Percentiles rank a stretch among this genome's conserved stretches.
phyloP scores from a whole-genome alignment of 2,113 vertebrate species.

The Rattus norvegicus region DNA sequence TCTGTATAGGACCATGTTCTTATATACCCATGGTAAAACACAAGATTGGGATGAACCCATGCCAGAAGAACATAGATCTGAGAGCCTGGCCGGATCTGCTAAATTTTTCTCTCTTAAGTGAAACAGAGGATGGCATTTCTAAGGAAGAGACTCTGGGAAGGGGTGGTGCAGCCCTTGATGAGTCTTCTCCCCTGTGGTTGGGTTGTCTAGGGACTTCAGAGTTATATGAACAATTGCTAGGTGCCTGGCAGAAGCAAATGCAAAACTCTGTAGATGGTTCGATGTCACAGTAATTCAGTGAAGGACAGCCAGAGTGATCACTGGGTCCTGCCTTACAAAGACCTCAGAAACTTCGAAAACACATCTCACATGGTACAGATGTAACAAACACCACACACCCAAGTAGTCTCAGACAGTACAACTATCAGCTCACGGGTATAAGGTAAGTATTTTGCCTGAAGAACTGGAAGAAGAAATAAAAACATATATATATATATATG shows the following conservation, averaged over 20 bases:
- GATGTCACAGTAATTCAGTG: not conserved
- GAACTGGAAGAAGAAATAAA: conserved; percentile 36
- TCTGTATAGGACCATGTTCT: not conserved
- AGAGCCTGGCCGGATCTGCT: not conserved
- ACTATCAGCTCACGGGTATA: not conserved
- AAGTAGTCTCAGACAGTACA: conserved; percentile 51
- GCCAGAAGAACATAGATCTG: not conserved
- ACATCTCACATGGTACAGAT: not conserved
- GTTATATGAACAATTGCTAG: not conserved
- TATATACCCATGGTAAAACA: not conserved
- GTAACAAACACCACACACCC: not conserved
- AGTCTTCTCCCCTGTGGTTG: not conserved
- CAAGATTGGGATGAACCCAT: not conserved
- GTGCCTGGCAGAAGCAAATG: conserved; percentile 15
- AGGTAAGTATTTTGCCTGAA: conserved; percentile 32
- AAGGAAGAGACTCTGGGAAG: not conserved
- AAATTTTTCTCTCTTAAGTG: not conserved
- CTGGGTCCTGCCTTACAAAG: conserved; percentile 20
- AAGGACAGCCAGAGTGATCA: not conserved
- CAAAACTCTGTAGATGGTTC: not conserved
- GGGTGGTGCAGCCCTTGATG: not conserved
- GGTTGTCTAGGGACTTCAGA: not conserved
- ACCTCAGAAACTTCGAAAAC: not conserved
- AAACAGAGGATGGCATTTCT: conserved; percentile 3
- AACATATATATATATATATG: not conserved